Evolutionary conservation across 2,888 invertebrate species (phyloP).

Genomic region (Thymelicus lineola): DNA sequence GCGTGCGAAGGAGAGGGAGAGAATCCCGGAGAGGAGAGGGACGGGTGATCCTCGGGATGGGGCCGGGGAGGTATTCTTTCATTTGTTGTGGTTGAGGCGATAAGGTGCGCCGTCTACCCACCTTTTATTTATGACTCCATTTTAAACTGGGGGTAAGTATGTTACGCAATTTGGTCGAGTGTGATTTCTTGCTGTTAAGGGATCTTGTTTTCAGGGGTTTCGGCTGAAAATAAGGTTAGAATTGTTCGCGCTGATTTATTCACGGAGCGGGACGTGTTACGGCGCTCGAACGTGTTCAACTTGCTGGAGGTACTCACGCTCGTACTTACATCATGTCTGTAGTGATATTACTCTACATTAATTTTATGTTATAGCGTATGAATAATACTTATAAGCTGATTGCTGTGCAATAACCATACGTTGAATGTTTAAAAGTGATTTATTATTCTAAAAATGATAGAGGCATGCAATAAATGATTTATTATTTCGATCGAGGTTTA

Average conservation of each 20-base stretch:
- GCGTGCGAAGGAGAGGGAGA: constrained; percentile 47
- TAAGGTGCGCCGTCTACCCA: constrained; percentile 74
- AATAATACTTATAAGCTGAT: neutral
- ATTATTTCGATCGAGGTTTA: too few relatives aligned
- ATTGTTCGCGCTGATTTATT: constrained; percentile 50
- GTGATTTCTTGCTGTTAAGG: constrained; percentile 60
- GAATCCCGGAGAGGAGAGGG: constrained; percentile 46
- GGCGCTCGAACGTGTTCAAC: constrained; percentile 23
- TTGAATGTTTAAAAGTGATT: too few relatives aligned
- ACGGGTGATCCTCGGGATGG: constrained; percentile 45
- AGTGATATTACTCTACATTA: neutral
- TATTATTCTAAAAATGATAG: too few relatives aligned
- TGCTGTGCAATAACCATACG: too few relatives aligned
- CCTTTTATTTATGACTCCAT: constrained; percentile 83
- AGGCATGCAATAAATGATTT: too few relatives aligned
- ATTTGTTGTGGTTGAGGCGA: constrained; percentile 76
- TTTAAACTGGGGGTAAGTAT: constrained; percentile 77
- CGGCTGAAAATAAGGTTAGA: constrained; percentile 48
- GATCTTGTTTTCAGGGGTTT: constrained; percentile 51
- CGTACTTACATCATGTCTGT: constrained; percentile 12
- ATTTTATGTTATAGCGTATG: neutral
- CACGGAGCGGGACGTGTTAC: constrained; percentile 29
- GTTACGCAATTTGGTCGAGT: constrained; percentile 69
- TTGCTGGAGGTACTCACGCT: constrained; percentile 6
- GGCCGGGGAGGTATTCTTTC: constrained; percentile 68